Percentiles rank a stretch among this genome's conserved stretches.
These are phyloP conservation scores for fruit fly (Drosophila melanogaster) DNA, from an alignment of 1,140 invertebrate genomes.

Conservation along the genomic window Release_6_plus_ISO1_MT NT_033779.5:20398001-20398500, in stretches of 20 bases:
- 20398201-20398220: constrained; percentile 9
- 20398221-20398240: constrained; percentile 48
- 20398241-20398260: constrained; percentile 51
- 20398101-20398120: constrained; percentile 55
- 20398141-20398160: constrained; percentile 48
- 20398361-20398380: constrained; percentile 5
- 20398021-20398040: constrained; percentile 49
- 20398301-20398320: constrained; percentile 19
- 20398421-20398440: no score
- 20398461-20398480: no score
- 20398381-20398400: neutral
- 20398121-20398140: constrained; percentile 43
- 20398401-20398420: no score
- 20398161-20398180: constrained; percentile 22
- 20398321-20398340: constrained; percentile 35
- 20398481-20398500: no score
- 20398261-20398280: constrained; percentile 60
- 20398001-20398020: constrained; percentile 54
- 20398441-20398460: no score
- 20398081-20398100: constrained; percentile 70
- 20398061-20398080: constrained; percentile 48
- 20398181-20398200: neutral
- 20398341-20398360: constrained; percentile 37
- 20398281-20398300: constrained; percentile 34
- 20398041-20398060: constrained; percentile 36